A percentile compares a stretch with the other conserved stretches of the same genome.
Evolutionary conservation across 2,888 invertebrate genomes (phyloP).

Genomic region (Trypoxylon attenuatum): DNA sequence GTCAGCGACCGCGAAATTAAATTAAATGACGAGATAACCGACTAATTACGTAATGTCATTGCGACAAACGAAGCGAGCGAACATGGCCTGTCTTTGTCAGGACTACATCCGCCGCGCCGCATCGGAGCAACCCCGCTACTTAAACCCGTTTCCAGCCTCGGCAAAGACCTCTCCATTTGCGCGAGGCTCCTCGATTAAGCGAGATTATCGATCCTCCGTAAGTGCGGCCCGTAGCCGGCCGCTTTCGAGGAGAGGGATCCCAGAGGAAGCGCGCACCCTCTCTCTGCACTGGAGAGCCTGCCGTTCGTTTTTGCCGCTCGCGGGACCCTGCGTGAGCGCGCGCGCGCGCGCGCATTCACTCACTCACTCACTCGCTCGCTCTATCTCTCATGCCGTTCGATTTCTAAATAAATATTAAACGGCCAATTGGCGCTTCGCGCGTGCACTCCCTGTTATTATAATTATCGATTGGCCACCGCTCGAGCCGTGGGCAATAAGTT

Average conservation of each 20-base stretch:
- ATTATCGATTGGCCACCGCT: conserved; percentile 40
- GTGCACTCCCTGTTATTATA: conserved; percentile 34
- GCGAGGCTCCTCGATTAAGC: background rate
- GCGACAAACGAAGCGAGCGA: conserved; percentile 27
- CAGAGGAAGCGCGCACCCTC: too few relatives aligned
- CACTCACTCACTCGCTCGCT: conserved; percentile 2
- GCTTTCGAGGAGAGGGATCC: too few relatives aligned
- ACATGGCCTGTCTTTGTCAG: background rate
- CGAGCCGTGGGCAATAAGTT: conserved; percentile 47
- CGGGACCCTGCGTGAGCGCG: too few relatives aligned
- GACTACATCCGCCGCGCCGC: background rate
- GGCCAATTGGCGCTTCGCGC: conserved; percentile 35
- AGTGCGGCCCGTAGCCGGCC: too few relatives aligned
- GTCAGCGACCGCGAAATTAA: conserved; percentile 54
- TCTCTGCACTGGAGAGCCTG: too few relatives aligned
- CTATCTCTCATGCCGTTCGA: too few relatives aligned
- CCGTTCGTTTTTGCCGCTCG: too few relatives aligned
- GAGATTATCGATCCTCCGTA: conserved; percentile 1
- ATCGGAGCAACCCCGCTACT: background rate
- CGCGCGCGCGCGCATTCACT: too few relatives aligned
- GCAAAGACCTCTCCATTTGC: background rate
- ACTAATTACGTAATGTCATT: conserved; percentile 45
- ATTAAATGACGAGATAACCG: conserved; percentile 47
- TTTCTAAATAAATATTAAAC: conserved; percentile 42
- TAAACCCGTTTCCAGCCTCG: background rate